phyloP scores from a whole-genome alignment of 1,140 invertebrate genomes.

The Holcopasites calliopsidis region DNA sequence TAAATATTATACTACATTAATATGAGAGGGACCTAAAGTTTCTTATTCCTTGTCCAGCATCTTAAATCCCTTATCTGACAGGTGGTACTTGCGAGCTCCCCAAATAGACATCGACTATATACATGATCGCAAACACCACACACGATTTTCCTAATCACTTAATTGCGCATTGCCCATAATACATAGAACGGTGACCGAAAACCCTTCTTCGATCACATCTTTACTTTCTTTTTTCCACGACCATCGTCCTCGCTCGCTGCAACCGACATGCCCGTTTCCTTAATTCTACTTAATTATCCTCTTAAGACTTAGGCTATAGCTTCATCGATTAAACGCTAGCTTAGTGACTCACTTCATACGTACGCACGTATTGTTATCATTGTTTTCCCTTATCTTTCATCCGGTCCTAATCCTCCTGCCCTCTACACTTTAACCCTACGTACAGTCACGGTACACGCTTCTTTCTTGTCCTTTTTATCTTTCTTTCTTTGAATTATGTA shows the following conservation, averaged over 20 bases:
- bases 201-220: neutral
- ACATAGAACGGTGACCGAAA: constrained; percentile 22
- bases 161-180: constrained; percentile 53
- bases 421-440: constrained; percentile 60
- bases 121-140: constrained; percentile 72
- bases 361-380: constrained; percentile 38
- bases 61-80: constrained; percentile 29
- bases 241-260: constrained; percentile 64
- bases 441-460: constrained; percentile 67
- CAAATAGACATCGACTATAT: constrained; percentile 67
- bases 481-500: constrained; percentile 61
- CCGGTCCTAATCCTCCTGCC: constrained; percentile 15
- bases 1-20: constrained; percentile 77
- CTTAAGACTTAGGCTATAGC: constrained; percentile 65
- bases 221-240: constrained; percentile 36
- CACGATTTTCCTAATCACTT: constrained; percentile 32
- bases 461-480: neutral
- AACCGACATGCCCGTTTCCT: constrained; percentile 67
- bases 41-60: constrained; percentile 29
- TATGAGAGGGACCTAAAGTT: constrained; percentile 60
- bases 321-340: constrained; percentile 62
- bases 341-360: constrained; percentile 67
- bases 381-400: neutral
- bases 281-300: constrained; percentile 63
- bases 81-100: constrained; percentile 56